Evolutionary conservation across 2,797 vertebrate species (phyloP).

Genomic region (Champsocephalus gunnari): DNA sequence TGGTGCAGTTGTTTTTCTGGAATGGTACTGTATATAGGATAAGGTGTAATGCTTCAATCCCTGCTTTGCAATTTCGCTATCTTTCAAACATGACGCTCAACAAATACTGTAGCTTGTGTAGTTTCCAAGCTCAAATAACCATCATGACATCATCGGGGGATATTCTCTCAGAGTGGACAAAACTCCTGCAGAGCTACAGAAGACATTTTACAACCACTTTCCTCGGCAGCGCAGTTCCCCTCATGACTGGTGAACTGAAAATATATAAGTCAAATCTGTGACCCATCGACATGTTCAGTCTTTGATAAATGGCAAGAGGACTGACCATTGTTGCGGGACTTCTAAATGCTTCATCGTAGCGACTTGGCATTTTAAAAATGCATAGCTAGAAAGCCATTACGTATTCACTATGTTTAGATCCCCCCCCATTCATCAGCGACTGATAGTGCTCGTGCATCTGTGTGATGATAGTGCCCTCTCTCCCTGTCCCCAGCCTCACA

Average conservation of each 20-base stretch:
- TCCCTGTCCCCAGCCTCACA: constrained; percentile 63
- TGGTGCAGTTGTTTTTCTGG: too few relatives aligned
- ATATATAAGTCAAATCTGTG: constrained; percentile 10
- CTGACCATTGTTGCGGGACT: neutral
- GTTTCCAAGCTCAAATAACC: neutral
- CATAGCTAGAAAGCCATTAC: constrained; percentile 39
- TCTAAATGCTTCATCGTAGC: constrained; percentile 14
- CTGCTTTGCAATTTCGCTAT: neutral
- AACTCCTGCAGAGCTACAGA: neutral
- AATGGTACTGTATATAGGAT: neutral
- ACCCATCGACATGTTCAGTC: neutral
- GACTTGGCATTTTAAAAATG: constrained; percentile 39
- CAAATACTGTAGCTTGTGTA: neutral
- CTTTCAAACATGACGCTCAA: neutral
- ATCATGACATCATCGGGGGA: neutral
- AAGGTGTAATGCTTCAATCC: neutral
- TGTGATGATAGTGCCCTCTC: constrained; percentile 76
- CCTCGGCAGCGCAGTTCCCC: too few relatives aligned
- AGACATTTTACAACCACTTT: neutral
- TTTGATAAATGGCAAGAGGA: neutral
- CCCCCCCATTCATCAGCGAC: constrained; percentile 64
- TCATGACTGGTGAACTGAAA: constrained; percentile 6
- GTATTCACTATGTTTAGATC: constrained; percentile 46
- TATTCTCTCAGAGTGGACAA: neutral
- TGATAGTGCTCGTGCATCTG: constrained; percentile 56